Evolutionary conservation across 2,797 vertebrate species (phyloP).

Genomic region (Manis javanica): DNA sequence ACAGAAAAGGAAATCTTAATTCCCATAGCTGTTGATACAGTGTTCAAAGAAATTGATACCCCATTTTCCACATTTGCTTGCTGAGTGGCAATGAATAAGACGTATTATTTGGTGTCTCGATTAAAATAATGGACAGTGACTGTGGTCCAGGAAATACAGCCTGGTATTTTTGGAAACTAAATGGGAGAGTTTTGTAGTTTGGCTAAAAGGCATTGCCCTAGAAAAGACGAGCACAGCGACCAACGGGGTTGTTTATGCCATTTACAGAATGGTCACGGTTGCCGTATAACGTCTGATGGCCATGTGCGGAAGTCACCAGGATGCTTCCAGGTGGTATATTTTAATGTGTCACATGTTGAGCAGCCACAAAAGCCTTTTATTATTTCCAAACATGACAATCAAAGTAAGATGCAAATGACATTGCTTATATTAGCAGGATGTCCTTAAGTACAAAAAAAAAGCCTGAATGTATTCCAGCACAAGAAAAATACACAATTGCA

Average conservation of each 20-base stretch:
- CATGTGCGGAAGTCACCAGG: neutral
- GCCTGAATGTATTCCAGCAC: neutral
- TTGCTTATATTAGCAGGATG: conserved; percentile 23
- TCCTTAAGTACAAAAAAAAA: conserved; percentile 22
- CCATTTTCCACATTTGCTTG: neutral
- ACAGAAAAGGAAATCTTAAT: neutral
- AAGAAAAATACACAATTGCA: neutral
- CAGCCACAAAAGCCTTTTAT: conserved; percentile 51
- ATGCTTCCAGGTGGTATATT: conserved; percentile 53
- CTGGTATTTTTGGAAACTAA: neutral
- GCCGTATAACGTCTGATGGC: rapidly evolving
- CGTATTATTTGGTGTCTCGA: neutral
- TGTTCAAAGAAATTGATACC: neutral
- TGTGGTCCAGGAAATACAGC: neutral
- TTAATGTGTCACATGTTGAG: neutral
- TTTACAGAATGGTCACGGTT: neutral
- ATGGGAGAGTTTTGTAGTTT: neutral
- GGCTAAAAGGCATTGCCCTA: neutral
- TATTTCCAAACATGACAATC: conserved; percentile 61
- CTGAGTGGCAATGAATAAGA: neutral
- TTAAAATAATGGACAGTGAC: neutral
- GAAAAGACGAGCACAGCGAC: neutral
- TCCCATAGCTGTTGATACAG: neutral
- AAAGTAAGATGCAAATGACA: conserved; percentile 68
- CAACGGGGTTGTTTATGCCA: neutral